Percentiles rank a stretch among this genome's conserved stretches.
phyloP scores from a whole-genome alignment of 2,797 vertebrate genomes.

The Semaprochilodus insignis region DNA sequence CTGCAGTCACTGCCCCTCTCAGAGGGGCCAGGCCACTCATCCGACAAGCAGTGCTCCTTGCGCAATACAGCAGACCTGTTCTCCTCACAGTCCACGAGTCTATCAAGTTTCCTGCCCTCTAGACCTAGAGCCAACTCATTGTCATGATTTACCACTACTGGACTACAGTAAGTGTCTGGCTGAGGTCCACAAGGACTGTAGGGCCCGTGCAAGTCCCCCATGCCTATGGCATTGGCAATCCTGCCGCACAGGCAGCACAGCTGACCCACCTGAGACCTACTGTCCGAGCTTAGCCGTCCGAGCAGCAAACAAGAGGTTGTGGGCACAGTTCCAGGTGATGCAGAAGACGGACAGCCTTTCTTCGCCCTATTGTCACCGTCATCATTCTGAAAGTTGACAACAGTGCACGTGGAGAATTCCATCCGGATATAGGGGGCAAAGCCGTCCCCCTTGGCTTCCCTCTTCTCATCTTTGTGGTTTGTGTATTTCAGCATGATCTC shows the following conservation, averaged over 20 bases:
- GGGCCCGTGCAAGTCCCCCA: slow-evolving; percentile 83
- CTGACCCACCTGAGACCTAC: slow-evolving; percentile 39
- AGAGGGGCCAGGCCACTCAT: background rate
- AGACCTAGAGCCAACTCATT: background rate
- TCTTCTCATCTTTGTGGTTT: slow-evolving; percentile 64
- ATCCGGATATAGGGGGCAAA: slow-evolving; percentile 77
- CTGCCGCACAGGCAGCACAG: slow-evolving; percentile 77
- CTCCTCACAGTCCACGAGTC: slow-evolving; percentile 13
- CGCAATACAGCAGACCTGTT: slow-evolving; percentile 5
- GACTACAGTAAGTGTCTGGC: background rate
- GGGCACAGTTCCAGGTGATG: slow-evolving; percentile 69
- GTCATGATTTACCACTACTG: background rate
- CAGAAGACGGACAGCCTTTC: slow-evolving; percentile 7
- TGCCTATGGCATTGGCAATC: slow-evolving; percentile 68
- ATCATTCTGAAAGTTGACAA: slow-evolving; percentile 79
- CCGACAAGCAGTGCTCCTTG: background rate
- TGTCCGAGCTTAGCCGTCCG: slow-evolving; percentile 63
- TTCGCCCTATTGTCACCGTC: slow-evolving; percentile 53
- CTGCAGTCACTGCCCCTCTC: slow-evolving; percentile 48
- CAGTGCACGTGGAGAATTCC: slow-evolving; percentile 66
- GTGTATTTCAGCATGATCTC: slow-evolving; percentile 75
- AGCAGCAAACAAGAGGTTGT: slow-evolving; percentile 74
- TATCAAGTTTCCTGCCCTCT: slow-evolving; percentile 18
- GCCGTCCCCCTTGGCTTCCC: slow-evolving; percentile 42
- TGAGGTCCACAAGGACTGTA: slow-evolving; percentile 62